Evolutionary conservation across 2,797 vertebrate genomes (phyloP).

Genomic region (Paramormyrops hopkinsi): DNA sequence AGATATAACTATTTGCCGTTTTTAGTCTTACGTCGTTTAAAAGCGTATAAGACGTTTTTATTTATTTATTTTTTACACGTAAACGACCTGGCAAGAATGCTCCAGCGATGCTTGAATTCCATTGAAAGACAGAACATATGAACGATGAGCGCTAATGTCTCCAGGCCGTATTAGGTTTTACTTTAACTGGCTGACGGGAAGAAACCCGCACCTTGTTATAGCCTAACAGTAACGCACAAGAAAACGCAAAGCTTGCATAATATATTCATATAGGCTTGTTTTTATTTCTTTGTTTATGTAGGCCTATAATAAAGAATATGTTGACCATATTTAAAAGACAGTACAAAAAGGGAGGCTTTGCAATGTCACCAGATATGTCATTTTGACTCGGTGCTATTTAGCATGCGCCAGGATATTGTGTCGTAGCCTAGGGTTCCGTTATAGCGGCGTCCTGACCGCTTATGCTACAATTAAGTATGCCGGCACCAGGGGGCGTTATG

Average conservation of each 20-base stretch:
- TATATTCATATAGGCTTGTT: not conserved
- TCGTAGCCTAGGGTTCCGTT: not conserved
- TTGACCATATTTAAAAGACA: not conserved
- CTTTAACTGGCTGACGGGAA: not conserved
- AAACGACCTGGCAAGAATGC: not conserved
- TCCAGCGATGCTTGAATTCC: not conserved
- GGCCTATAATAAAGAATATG: not conserved
- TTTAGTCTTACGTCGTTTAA: not conserved
- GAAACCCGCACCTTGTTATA: not conserved
- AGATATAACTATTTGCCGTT: not conserved
- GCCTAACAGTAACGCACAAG: not conserved
- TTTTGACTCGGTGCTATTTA: not conserved
- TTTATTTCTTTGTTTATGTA: not conserved
- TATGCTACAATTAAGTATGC: slow-evolving; percentile 23
- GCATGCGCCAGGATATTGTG: not conserved
- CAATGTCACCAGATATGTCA: not conserved
- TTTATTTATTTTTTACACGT: not conserved
- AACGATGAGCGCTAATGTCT: not conserved
- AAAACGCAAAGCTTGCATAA: not conserved
- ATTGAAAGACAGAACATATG: not conserved
- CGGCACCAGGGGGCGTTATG: slow-evolving; percentile 56
- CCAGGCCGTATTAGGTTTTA: not conserved
- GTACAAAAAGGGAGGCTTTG: not conserved
- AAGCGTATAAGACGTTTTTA: not conserved
- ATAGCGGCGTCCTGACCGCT: not conserved